Conservation (phyloP, 2,113 vertebrate species). For the Dissostichus mawsoni region DNA sequence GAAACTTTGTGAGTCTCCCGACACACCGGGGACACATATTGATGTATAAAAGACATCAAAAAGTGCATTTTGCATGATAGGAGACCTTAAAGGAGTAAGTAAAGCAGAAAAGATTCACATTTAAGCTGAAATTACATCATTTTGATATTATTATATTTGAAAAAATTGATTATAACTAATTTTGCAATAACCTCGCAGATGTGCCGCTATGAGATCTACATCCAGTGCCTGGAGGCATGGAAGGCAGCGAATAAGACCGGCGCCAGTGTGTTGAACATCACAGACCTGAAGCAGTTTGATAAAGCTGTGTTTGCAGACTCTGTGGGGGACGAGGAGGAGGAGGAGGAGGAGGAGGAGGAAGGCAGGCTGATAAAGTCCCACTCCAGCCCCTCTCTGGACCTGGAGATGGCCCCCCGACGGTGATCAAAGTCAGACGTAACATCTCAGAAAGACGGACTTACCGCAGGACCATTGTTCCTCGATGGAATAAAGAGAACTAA, state of each 20-base stretch:
- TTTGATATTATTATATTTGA: too few species aligned
- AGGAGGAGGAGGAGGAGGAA: conserved; percentile 34
- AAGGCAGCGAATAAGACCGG: conserved; percentile 37
- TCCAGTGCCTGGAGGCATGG: conserved; percentile 85
- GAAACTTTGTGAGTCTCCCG: too few species aligned
- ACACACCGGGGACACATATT: too few species aligned
- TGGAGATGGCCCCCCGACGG: conserved; percentile 75
- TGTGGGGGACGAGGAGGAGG: conserved; percentile 25
- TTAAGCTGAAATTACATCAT: too few species aligned
- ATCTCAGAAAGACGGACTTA: conserved; percentile 93
- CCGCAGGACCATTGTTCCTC: conserved; percentile 87
- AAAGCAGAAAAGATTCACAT: too few species aligned
- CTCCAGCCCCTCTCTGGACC: conserved; percentile 91
- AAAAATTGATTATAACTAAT: too few species aligned
- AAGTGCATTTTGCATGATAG: too few species aligned
- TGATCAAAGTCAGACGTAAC: conserved; percentile 89
- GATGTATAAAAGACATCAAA: too few species aligned
- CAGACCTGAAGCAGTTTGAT: conserved; percentile 83
- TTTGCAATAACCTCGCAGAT: conserved; percentile 75
- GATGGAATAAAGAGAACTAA: conserved; percentile 85
- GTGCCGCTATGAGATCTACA: conserved; percentile 88
- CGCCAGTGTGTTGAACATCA: not conserved
- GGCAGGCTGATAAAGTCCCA: conserved; percentile 86
- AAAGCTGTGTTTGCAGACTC: conserved; percentile 66
- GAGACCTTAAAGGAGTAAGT: too few species aligned